A percentile compares a stretch with the other conserved stretches of the same genome.
Evolutionary conservation across 2,113 vertebrate species (phyloP).

Genomic region (Catharus minimus): DNA sequence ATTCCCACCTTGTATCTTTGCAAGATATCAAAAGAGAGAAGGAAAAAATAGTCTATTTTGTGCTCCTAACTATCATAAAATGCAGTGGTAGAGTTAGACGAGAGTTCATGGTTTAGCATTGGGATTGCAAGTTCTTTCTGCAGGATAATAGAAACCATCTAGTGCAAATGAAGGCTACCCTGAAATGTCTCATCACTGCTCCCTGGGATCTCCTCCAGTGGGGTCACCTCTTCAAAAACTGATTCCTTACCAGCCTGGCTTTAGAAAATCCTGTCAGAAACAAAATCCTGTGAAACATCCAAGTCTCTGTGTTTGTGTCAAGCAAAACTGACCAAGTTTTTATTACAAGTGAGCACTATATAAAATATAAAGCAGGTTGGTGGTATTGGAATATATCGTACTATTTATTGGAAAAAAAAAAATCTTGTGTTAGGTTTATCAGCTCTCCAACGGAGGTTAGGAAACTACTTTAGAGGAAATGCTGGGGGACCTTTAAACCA

Average conservation of each 20-base stretch:
- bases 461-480: background rate
- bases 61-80: background rate
- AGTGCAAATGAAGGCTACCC: background rate
- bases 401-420: background rate
- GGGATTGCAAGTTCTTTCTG: background rate
- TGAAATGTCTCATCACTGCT: background rate
- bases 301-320: background rate
- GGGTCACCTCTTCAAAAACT: background rate
- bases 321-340: background rate
- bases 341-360: background rate
- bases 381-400: background rate
- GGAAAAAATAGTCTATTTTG: background rate
- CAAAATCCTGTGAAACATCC: background rate
- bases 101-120: background rate
- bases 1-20: background rate
- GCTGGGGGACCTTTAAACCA: background rate
- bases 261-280: background rate
- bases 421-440: background rate
- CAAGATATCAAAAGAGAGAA: background rate
- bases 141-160: background rate
- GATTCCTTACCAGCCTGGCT: background rate
- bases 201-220: background rate
- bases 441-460: background rate
- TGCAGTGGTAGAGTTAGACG: background rate
- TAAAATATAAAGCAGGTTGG: background rate